A percentile compares a stretch with the other conserved stretches of the same genome.
These are phyloP conservation scores for Petrosia ficiformis DNA, from an alignment of 37 sponge, comb jelly and placozoan genomes.

Conservation along the genomic window DNA sequence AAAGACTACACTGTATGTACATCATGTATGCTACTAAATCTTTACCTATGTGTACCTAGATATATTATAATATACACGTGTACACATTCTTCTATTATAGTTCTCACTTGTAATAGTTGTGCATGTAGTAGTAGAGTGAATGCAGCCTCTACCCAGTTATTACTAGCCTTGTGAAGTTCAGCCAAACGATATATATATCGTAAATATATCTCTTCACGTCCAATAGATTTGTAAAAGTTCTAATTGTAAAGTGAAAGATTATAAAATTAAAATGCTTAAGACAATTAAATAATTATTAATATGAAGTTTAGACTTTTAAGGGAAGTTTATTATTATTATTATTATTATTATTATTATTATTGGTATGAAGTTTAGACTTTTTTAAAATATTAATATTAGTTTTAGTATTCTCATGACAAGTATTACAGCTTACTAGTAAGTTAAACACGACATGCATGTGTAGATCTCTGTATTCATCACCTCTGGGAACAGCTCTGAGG, in stretches of 20 bases:
- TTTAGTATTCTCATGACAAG: too few relatives aligned
- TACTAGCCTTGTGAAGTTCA: conserved; percentile 62
- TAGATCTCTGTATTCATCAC: conserved; percentile 63
- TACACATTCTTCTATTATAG: neutral
- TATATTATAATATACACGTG: neutral
- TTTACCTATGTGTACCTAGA: neutral
- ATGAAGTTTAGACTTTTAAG: too few relatives aligned
- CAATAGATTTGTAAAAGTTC: conserved; percentile 94
- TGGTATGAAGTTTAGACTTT: too few relatives aligned
- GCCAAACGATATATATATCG: conserved; percentile 87
- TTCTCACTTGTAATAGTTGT: conserved; percentile 70
- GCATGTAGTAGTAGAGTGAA: conserved; percentile 86
- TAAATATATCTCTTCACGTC: conserved; percentile 90
- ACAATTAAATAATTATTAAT: too few relatives aligned
- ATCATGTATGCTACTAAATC: neutral
- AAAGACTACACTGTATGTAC: neutral
- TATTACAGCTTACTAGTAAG: conserved; percentile 77
- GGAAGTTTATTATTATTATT: too few relatives aligned
- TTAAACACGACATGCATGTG: conserved; percentile 86
- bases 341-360: too few relatives aligned
- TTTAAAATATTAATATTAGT: too few relatives aligned
- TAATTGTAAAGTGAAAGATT: conserved; percentile 18
- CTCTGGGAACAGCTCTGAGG: conserved; percentile 46
- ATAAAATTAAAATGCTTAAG: neutral
- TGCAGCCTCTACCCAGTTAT: conserved; percentile 79